These are phyloP conservation scores for Yponomeuta sedellus DNA, from an alignment of 2,888 invertebrate genomes.

Conservation along the genomic window DNA sequence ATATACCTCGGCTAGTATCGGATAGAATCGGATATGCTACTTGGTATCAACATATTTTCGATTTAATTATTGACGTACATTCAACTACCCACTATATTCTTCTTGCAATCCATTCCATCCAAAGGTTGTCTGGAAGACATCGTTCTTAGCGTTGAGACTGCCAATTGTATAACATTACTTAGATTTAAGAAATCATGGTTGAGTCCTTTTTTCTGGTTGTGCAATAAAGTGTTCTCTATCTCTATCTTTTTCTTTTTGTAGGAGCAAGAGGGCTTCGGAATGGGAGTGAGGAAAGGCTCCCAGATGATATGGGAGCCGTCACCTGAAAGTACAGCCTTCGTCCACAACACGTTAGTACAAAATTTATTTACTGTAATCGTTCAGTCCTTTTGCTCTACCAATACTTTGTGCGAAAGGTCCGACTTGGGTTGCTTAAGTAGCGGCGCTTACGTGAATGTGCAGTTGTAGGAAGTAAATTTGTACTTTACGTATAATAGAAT, in stretches of 20 bases:
- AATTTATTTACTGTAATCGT: conserved; percentile 13
- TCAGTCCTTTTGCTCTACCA: conserved; percentile 10
- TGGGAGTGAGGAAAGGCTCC: conserved; percentile 79
- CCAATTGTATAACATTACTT: no score
- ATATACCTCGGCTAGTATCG: no score
- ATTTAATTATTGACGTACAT: no score
- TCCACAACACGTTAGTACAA: conserved; percentile 39
- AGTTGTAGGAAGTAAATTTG: neutral
- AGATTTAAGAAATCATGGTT: no score
- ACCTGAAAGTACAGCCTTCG: conserved; percentile 43
- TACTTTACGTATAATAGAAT: conserved; percentile 9
- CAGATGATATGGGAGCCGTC: conserved; percentile 79
- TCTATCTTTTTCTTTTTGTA: conserved; percentile 43
- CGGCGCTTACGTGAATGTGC: conserved; percentile 5
- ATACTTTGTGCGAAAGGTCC: neutral
- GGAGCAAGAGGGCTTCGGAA: conserved; percentile 83
- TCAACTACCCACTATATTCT: no score
- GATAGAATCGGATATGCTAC: no score
- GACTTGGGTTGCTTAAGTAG: neutral
- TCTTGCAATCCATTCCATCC: no score
- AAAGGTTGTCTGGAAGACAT: no score
- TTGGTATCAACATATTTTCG: no score
- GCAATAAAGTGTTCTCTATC: no score
- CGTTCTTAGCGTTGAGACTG: no score
- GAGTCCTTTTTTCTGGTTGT: no score